Evolutionary conservation across 2,113 vertebrate genomes (phyloP), one percentile per base, ranked within the genome.

Genomic region (Cettia cetti): DNA sequence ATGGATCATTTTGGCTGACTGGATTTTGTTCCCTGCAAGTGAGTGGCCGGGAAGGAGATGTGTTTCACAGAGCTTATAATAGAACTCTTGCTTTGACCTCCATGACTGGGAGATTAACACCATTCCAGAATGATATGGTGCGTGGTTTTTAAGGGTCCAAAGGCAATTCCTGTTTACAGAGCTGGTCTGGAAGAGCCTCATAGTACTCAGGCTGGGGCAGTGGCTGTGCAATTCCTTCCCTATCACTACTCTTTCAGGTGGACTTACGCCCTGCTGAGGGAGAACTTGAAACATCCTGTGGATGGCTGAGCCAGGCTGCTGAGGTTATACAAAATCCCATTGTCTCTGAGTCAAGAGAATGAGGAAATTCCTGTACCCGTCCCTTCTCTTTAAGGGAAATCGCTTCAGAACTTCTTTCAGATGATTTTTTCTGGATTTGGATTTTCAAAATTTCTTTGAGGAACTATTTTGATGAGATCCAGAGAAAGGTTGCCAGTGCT

Each of bases 121-220:
- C 91, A 63, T 97, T 92, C 92, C 88, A 61, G 74, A 89, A 63
- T 35, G 87, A 93, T 91, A 93, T 4, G 39, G 56, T 57, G 44
- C 2, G 0, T 78, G 80, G 50, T 87, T 94, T 78, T 80, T 86
- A 94, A 86, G 91, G 66, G 59, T 94, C 74, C 68, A 81, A 61
- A 86, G 71, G 92, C 81, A 96, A 96, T 90, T 96, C 82, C 75
- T 75, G 79, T 82, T 93, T 95, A 71, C 77, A 82, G 79, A 94
- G 54, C 31, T 15, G 52, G 64, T 57, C 77, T 96, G 66, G 61
- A 95, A 84, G 50, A 90, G 35, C 56, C 45, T 77, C 2, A 1
- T 7, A 83, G 65, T 56, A 53, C 47, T 78, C 71, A 45, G 52
- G 18, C 71, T 61, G 71, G 18, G 50, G 22, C 57, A 84, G 60